Percentiles rank a stretch among this genome's conserved stretches.
Conservation (phyloP, 2,888 invertebrate species). For the Balanococcus diminutus region DNA sequence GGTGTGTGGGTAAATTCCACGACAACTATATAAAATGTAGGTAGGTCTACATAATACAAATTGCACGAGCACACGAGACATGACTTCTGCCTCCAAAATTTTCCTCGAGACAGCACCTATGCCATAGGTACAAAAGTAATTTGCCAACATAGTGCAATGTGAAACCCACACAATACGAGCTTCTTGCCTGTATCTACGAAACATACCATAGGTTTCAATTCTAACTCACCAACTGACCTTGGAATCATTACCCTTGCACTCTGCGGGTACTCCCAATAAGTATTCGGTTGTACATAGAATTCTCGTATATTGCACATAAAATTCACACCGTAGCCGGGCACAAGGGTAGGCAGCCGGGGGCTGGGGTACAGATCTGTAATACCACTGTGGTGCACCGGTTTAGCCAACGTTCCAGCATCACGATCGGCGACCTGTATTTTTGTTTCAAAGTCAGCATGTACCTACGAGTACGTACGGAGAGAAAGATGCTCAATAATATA, state of each 20-base stretch:
- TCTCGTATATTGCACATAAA: not conserved
- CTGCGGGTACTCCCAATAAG: not conserved
- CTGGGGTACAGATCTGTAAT: not conserved
- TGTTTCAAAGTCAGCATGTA: slow-evolving; percentile 14
- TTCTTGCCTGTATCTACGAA: not conserved
- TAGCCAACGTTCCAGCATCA: not conserved
- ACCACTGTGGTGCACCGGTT: not conserved
- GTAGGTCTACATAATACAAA: no score
- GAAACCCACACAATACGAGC: not conserved
- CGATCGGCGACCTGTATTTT: slow-evolving; percentile 24
- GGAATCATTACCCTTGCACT: not conserved
- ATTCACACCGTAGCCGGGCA: not conserved
- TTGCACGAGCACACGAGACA: no score
- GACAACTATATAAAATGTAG: no score
- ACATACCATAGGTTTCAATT: not conserved
- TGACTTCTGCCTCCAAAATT: no score
- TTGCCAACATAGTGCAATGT: not conserved
- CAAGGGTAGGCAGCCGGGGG: not conserved
- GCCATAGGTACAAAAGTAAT: no score
- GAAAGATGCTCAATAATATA: not conserved
- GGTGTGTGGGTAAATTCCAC: no score
- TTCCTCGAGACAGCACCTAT: no score
- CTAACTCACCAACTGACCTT: not conserved
- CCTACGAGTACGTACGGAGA: not conserved
- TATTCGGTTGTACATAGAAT: not conserved